Evolutionary conservation across 2,888 invertebrate genomes (phyloP), one percentile per base, ranked within the genome.

Genomic region (Epicampocera succincta): DNA sequence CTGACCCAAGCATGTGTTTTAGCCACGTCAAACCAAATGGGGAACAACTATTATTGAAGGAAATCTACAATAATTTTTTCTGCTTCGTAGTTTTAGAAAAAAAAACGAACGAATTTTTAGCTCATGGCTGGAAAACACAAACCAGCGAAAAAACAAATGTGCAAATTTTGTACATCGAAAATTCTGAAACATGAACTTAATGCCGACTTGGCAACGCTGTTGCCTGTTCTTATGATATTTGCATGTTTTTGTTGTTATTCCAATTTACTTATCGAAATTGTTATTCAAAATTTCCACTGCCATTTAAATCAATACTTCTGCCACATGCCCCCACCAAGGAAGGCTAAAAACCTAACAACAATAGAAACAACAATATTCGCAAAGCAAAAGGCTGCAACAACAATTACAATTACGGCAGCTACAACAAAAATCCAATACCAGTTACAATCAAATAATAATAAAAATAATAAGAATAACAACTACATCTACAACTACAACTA

Each of bases 251-350:
- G 50, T 52, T 21, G n/a, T n/a, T 15, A 19, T 52, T 48, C 25
- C 48, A 11, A 13, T 17, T 61, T 44, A 44, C 44, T 44, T 13
- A 8, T 60, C 25, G 38, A n/a, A 76, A 76, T 63, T 69, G 48
- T 69, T 21, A 72, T 44, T 46, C 33, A 58, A 60, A 77, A 74
- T 61, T 42, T 50, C 25, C 42, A 65, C 48, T 66, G 52, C 48
- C 74, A 74, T 73, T 74, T 54, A 82, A 78, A 71, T 75, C 74
- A 82, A 82, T 82, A 74, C 46, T 71, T 71, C 33, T 78, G 58
- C 73, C 76, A 73, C 56, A 77, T 50, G 73, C 72, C 56, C 40
- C 56, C 72, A 54, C 17, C n/a, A 54, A 68, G 56, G 33, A 75
- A 63, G 54, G 63, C 60, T 5, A 8, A 8, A 9, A 33, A 33